A percentile compares a stretch with the other conserved stretches of the same genome.
phyloP scores from a whole-genome alignment of 1,140 invertebrate species.

The Zaprionus ornatus region DNA sequence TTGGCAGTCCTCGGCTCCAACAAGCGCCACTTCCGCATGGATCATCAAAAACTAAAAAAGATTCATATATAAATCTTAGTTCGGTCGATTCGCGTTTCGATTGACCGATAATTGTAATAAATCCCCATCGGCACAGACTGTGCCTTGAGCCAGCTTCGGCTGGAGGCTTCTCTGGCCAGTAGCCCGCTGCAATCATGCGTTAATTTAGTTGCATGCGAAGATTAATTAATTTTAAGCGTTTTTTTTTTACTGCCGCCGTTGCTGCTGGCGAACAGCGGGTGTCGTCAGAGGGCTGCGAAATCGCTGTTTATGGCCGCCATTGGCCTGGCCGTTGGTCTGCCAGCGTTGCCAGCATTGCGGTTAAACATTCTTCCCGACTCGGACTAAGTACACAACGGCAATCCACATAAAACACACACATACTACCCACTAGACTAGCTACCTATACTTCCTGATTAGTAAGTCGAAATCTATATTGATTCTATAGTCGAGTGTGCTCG shows the following conservation, averaged over 20 bases:
- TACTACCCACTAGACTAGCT: too few relatives aligned
- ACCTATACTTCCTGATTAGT: too few relatives aligned
- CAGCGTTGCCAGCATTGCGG: slow-evolving; percentile 2
- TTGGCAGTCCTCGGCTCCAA: slow-evolving; percentile 39
- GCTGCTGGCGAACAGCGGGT: slow-evolving; percentile 58
- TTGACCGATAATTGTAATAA: slow-evolving; percentile 77
- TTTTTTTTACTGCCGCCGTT: slow-evolving; percentile 46
- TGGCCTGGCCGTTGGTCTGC: not conserved
- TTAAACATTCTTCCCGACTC: not conserved
- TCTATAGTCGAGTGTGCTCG: too few relatives aligned
- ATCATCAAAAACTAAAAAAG: slow-evolving; percentile 37
- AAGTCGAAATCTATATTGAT: too few relatives aligned
- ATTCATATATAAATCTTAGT: slow-evolving; percentile 68
- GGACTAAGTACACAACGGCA: not conserved
- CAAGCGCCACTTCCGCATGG: slow-evolving; percentile 62
- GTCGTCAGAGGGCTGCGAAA: slow-evolving; percentile 62
- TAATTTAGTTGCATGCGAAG: slow-evolving; percentile 80
- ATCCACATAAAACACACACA: not conserved
- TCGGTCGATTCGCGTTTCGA: slow-evolving; percentile 63
- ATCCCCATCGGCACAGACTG: slow-evolving; percentile 45
- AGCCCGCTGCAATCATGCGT: slow-evolving; percentile 71
- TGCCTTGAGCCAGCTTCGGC: slow-evolving; percentile 26
- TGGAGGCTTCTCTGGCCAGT: slow-evolving; percentile 9
- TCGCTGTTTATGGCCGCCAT: slow-evolving; percentile 58
- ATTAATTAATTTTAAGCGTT: slow-evolving; percentile 73